These are phyloP conservation scores for Drosophila kurseongensis DNA, from an alignment of 1,140 invertebrate genomes.

Conservation along the genomic window DNA sequence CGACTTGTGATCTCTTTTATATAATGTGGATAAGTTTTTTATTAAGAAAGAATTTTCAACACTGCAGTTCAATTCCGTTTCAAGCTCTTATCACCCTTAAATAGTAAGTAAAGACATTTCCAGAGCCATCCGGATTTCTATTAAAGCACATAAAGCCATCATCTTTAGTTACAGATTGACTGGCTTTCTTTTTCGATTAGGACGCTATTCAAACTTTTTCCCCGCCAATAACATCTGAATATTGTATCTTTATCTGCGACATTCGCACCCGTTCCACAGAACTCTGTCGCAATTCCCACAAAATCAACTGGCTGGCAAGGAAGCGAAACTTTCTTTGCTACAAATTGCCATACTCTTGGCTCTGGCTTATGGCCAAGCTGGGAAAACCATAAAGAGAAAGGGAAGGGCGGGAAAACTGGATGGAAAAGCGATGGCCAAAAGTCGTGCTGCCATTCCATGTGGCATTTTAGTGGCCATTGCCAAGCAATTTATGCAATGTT, in stretches of 20 bases:
- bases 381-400: constrained; percentile 7
- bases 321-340: constrained; percentile 34
- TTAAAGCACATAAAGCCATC: background rate
- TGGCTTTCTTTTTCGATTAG: constrained; percentile 20
- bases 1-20: too few relatives aligned
- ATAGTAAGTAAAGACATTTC: too few relatives aligned
- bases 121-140: background rate
- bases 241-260: constrained; percentile 40
- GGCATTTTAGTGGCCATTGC: constrained; percentile 72
- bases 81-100: too few relatives aligned
- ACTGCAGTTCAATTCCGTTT: too few relatives aligned
- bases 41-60: too few relatives aligned
- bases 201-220: constrained; percentile 24
- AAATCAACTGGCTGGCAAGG: constrained; percentile 23
- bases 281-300: constrained; percentile 29
- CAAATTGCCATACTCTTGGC: constrained; percentile 47
- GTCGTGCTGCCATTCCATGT: constrained; percentile 62
- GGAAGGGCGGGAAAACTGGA: background rate
- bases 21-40: too few relatives aligned
- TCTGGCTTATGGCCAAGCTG: constrained; percentile 52
- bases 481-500: constrained; percentile 72
- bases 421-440: constrained; percentile 29
- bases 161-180: constrained; percentile 8
- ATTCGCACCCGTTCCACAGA: constrained; percentile 27
- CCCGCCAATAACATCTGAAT: constrained; percentile 28